Evolutionary conservation across 2,888 invertebrate species (phyloP).

Genomic region (Ennomos fuscantarius): DNA sequence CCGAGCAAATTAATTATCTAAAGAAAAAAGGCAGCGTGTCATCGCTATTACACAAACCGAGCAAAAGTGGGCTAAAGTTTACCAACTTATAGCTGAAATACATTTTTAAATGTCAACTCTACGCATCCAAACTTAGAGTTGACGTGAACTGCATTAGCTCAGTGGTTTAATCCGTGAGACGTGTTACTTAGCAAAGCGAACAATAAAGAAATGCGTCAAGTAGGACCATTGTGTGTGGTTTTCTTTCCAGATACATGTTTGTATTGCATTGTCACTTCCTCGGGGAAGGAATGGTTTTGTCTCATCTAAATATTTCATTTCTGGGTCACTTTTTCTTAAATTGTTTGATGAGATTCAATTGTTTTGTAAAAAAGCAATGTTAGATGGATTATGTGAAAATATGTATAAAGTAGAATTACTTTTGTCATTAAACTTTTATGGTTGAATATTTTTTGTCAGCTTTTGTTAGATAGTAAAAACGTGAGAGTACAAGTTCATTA

Average conservation of each 20-base stretch:
- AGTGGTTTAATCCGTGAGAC: constrained; percentile 53
- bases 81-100: constrained; percentile 34
- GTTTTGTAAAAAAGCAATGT: constrained; percentile 6
- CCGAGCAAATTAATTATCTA: constrained; percentile 68
- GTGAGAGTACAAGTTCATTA: no score
- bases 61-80: constrained; percentile 61
- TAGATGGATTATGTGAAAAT: constrained; percentile 13
- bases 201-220: constrained; percentile 56
- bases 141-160: constrained; percentile 13
- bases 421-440: no score
- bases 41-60: constrained; percentile 52
- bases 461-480: no score
- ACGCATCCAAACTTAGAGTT: constrained; percentile 1
- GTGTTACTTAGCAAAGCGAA: constrained; percentile 52
- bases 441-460: no score
- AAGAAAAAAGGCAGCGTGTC: constrained; percentile 65
- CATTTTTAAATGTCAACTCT: constrained; percentile 20
- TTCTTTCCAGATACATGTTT: constrained; percentile 50
- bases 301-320: constrained; percentile 29
- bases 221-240: constrained; percentile 45
- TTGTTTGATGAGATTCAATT: constrained; percentile 3
- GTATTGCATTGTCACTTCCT: constrained; percentile 53
- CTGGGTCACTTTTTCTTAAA: constrained; percentile 36
- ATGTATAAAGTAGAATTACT: no score
- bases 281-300: constrained; percentile 34